Conservation (phyloP, 2,113 vertebrate genomes). For the Aplodontia rufa region DNA sequence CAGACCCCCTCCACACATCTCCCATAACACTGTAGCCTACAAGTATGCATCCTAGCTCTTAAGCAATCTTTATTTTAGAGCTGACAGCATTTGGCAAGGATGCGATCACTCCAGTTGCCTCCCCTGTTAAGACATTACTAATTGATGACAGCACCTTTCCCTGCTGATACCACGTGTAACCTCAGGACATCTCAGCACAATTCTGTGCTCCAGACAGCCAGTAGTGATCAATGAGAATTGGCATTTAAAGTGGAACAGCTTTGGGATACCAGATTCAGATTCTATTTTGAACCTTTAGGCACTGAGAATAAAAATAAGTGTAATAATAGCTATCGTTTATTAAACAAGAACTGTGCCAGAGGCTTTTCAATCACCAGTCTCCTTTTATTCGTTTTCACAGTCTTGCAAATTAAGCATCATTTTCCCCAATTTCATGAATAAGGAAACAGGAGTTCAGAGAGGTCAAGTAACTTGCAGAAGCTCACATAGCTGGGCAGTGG, state of each 20-base stretch:
- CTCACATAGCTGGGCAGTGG: not conserved
- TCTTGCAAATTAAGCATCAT: not conserved
- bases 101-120: not conserved
- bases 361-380: conserved; percentile 11
- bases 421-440: not conserved
- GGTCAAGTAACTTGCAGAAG: not conserved
- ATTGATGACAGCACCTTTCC: conserved; percentile 47
- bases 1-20: not conserved
- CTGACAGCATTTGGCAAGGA: not conserved
- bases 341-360: not conserved
- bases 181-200: conserved; percentile 12
- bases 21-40: not conserved
- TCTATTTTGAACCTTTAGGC: conserved; percentile 54
- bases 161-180: not conserved
- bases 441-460: conserved; percentile 30
- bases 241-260: conserved; percentile 26
- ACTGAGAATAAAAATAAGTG: conserved; percentile 55
- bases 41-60: not conserved
- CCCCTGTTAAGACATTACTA: conserved; percentile 53
- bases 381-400: not conserved
- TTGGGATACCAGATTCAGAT: conserved; percentile 17
- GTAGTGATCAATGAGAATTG: conserved; percentile 45
- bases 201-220: not conserved
- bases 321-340: conserved; percentile 25
- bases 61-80: not conserved